A percentile compares a stretch with the other conserved stretches of the same genome.
phyloP scores from a whole-genome alignment of 2,888 invertebrate species.

The Drosophila mettleri region DNA sequence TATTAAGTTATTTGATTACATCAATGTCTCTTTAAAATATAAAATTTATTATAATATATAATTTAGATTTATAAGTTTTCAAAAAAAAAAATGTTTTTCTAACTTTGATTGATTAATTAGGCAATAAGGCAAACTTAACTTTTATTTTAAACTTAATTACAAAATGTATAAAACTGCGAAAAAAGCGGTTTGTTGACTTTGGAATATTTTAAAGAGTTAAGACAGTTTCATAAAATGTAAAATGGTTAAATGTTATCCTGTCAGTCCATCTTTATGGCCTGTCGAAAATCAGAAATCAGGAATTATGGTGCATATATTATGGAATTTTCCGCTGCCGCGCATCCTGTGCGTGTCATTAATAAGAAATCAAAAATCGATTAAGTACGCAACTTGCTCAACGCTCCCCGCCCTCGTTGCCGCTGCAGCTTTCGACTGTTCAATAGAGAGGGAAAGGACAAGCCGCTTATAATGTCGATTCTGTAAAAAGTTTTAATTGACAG shows the following conservation, averaged over 20 bases:
- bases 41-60: too few relatives aligned
- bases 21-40: background rate
- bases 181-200: too few relatives aligned
- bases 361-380: constrained; percentile 78
- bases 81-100: too few relatives aligned
- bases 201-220: too few relatives aligned
- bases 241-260: constrained; percentile 48
- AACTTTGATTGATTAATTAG: too few relatives aligned
- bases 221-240: constrained; percentile 35
- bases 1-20: background rate
- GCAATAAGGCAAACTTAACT: too few relatives aligned
- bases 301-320: constrained; percentile 24
- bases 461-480: constrained; percentile 21
- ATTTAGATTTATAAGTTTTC: too few relatives aligned
- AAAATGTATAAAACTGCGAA: too few relatives aligned
- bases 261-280: constrained; percentile 8
- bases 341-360: constrained; percentile 60
- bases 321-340: constrained; percentile 25
- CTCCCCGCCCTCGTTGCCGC: background rate
- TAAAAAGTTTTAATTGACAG: constrained; percentile 56
- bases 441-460: background rate
- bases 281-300: constrained; percentile 24
- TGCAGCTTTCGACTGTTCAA: constrained; percentile 12
- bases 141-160: too few relatives aligned
- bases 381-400: constrained; percentile 12